Evolutionary conservation across 1,140 invertebrate species (phyloP), one percentile per base, ranked within the genome.

Genomic region (Macrotrachela quadricornifera): DNA sequence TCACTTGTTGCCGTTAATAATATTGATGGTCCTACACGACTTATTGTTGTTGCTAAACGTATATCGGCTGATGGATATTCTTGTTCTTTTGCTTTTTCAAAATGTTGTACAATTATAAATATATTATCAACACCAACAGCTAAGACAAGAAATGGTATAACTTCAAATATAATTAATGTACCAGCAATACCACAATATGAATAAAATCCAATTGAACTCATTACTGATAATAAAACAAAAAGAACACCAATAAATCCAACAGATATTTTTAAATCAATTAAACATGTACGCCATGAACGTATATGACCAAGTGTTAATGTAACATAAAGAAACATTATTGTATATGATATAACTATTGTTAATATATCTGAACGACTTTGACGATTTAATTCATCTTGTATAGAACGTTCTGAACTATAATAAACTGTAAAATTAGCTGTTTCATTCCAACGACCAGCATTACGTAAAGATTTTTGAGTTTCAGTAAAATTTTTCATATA

Each of bases 281-380:
- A 62, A 18, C 69, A 68, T 57, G 56, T 54, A 55, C 53, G 58
- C 42, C 57, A 56, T 4, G 4, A 10, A 14, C 30, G 16, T 21
- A 42, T 42, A 48, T 87, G 79, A 0, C 91, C 90, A 21, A 97
- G 74, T 1, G 86, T 80, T 45, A 96, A 77, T 0, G 88, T 81
- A 55, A 97, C 90, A 59, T 97, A 97, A 15, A 78, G 78, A 67
- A 97, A 96, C 91, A 97, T 96, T 48, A 95, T 86, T 47, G 92
- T 66, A 64, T 97, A 96, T 10, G 87, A 94, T 12, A 94, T 79
- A 1, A 87, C 66, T 60, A 99, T 88, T 0, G 91, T 97, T 1
- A 78, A 64, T 6, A 94, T 75, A 67, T 97, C 91, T 0, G 85
- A 86, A 56, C 81, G 74, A 15, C 85, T 88, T 70, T 88, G 85